phyloP scores from a whole-genome alignment of 2,113 vertebrate species.

The Erpornis zantholeuca region DNA sequence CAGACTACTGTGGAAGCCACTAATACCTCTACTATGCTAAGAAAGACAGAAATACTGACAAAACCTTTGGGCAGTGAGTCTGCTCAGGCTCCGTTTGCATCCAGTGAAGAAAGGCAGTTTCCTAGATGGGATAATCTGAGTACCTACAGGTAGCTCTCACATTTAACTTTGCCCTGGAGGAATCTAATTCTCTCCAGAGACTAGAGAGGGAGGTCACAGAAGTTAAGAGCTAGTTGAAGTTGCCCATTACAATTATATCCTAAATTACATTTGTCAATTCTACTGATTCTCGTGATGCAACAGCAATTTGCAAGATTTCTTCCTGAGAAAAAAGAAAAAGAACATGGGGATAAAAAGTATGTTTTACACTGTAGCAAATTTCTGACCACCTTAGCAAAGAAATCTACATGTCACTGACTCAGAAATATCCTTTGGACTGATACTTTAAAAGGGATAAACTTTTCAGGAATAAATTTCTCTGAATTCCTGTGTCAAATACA shows the following conservation, averaged over 20 bases:
- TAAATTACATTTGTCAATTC: background rate
- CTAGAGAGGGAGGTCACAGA: background rate
- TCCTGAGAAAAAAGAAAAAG: background rate
- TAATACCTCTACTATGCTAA: background rate
- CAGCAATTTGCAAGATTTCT: background rate
- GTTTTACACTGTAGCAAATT: background rate
- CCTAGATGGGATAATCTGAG: background rate
- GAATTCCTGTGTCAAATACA: background rate
- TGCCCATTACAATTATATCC: background rate
- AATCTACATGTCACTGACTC: background rate
- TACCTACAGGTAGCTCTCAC: background rate
- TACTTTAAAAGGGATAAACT: background rate
- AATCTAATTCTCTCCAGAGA: background rate
- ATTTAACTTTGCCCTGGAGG: background rate
- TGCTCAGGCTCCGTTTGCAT: background rate
- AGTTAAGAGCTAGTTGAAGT: background rate
- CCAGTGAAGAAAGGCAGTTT: background rate
- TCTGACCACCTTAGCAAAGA: background rate
- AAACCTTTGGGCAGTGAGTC: background rate
- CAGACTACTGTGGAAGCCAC: background rate
- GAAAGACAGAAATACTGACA: background rate
- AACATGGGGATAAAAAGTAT: fast-evolving
- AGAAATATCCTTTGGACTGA: background rate
- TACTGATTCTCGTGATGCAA: background rate
- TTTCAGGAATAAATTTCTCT: background rate